A percentile compares a stretch with the other conserved stretches of the same genome.
These are phyloP conservation scores for Temnopleurus reevesii DNA, from an alignment of 53 echinoderm and acorn worm species.

Conservation along the genomic window DNA sequence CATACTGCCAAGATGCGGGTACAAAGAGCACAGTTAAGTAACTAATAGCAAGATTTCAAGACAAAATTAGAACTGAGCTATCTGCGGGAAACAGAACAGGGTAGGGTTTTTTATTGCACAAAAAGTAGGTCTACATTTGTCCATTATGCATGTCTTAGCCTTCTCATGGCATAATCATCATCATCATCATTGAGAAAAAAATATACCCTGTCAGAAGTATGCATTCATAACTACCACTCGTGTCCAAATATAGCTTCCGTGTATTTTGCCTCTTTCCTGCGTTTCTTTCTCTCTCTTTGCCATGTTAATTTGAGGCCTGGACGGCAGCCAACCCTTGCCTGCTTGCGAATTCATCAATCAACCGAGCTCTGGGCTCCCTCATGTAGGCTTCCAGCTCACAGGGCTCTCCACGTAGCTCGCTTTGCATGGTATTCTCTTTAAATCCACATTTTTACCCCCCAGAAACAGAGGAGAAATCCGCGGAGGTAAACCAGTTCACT, in stretches of 20 bases:
- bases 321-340: constrained; percentile 15
- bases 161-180: neutral
- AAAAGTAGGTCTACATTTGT: too few species aligned
- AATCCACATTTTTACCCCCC: constrained; percentile 14
- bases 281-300: constrained; percentile 16
- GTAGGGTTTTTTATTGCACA: too few species aligned
- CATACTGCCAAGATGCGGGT: too few species aligned
- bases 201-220: neutral
- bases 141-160: too few species aligned
- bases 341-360: constrained; percentile 35
- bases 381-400: neutral
- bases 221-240: constrained; percentile 44
- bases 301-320: constrained; percentile 29
- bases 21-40: too few species aligned
- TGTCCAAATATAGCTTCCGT: constrained; percentile 49
- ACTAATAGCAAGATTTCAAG: too few species aligned
- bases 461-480: neutral
- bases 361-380: constrained; percentile 17
- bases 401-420: neutral
- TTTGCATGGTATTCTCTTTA: constrained; percentile 20
- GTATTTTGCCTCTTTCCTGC: constrained; percentile 39
- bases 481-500: constrained; percentile 5
- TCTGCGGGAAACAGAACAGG: too few species aligned
- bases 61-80: too few species aligned
- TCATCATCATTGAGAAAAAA: neutral